Conservation (phyloP, 2,797 vertebrate species). For the Micromesistius poutassou region DNA sequence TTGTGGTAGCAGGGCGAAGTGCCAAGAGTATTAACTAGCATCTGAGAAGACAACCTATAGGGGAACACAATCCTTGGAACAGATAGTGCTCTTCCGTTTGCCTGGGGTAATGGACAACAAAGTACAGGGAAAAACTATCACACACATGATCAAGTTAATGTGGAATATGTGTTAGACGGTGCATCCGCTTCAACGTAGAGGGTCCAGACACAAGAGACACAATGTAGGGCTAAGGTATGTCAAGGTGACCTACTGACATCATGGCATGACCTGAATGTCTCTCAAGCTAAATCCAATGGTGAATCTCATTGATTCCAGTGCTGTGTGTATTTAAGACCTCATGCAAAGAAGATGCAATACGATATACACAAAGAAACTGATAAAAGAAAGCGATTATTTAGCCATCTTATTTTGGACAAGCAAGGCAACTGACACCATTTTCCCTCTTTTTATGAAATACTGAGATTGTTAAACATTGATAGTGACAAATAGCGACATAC, state of each 20-base stretch:
- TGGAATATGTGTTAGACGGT: background rate
- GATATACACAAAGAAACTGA: background rate
- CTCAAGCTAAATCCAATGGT: background rate
- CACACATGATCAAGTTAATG: background rate
- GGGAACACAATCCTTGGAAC: background rate
- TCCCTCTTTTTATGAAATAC: slow-evolving; percentile 23
- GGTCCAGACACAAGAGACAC: background rate
- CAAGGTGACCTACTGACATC: background rate
- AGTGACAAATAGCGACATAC: slow-evolving; percentile 10
- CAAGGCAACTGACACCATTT: slow-evolving; percentile 15
- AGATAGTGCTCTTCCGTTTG: background rate
- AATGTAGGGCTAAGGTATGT: background rate
- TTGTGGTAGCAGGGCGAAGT: background rate
- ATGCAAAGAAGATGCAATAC: background rate
- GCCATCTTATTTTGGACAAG: slow-evolving; percentile 2
- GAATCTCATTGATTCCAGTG: background rate
- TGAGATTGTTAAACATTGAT: slow-evolving; percentile 23
- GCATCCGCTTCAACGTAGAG: background rate
- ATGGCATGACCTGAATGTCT: background rate
- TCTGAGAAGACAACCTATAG: background rate
- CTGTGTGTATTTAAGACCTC: background rate
- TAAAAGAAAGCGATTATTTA: background rate
- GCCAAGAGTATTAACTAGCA: background rate
- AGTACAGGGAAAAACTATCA: background rate
- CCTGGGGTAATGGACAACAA: background rate